Evolutionary conservation across 1,140 invertebrate genomes (phyloP).

Genomic region (Tetramorium alpestre): DNA sequence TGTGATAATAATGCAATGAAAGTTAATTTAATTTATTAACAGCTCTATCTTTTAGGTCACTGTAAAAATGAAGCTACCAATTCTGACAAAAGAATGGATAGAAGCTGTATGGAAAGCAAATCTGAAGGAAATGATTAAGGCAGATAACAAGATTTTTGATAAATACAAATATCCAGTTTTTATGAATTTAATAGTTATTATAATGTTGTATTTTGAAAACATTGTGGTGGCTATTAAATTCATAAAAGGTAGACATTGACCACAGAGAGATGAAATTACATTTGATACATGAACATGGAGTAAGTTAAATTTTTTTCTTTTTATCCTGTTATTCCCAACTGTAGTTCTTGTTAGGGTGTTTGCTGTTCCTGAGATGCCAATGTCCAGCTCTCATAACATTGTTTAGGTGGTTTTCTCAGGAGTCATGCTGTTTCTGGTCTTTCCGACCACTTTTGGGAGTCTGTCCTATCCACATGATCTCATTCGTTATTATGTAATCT

Average conservation of each 20-base stretch:
- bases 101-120: conserved; percentile 92
- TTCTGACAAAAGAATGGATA: conserved; percentile 94
- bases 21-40: neutral
- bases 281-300: conserved; percentile 91
- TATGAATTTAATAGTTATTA: conserved; percentile 87
- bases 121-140: conserved; percentile 87
- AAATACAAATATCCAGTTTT: conserved; percentile 92
- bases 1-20: neutral
- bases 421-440: no score
- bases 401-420: no score
- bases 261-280: conserved; percentile 90
- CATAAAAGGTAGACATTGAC: conserved; percentile 89
- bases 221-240: conserved; percentile 87
- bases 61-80: conserved; percentile 88
- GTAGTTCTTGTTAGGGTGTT: no score
- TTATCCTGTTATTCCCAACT: no score
- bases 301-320: conserved; percentile 78
- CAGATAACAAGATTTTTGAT: conserved; percentile 88
- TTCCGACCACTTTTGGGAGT: no score
- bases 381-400: neutral
- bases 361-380: neutral
- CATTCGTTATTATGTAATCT: no score
- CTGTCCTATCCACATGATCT: no score
- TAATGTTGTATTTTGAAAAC: no score
- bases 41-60: conserved; percentile 88